phyloP scores from a whole-genome alignment of 2,888 invertebrate genomes.

The Ypsolopha sequella region DNA sequence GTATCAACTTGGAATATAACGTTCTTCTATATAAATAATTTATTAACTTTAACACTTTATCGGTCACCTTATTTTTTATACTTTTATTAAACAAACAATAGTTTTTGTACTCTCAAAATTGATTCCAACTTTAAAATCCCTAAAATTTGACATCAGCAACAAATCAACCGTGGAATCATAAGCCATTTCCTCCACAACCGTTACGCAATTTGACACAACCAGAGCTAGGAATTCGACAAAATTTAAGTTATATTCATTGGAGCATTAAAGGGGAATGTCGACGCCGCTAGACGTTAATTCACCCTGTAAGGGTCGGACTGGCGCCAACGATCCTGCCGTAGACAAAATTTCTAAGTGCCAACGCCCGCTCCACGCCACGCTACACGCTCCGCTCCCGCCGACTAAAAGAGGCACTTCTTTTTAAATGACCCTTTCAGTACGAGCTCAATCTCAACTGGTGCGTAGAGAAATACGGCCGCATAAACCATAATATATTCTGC shows the following conservation, averaged over 20 bases:
- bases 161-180: constrained; percentile 34
- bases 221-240: constrained; percentile 63
- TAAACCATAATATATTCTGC: constrained; percentile 38
- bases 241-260: constrained; percentile 53
- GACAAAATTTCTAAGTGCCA: constrained; percentile 58
- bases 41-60: neutral
- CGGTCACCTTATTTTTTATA: neutral
- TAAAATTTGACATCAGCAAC: neutral
- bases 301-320: constrained; percentile 65
- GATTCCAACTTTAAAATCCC: neutral
- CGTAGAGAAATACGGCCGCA: constrained; percentile 49
- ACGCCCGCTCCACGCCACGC: constrained; percentile 29
- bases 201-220: constrained; percentile 53
- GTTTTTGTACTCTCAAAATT: neutral
- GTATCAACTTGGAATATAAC: neutral
- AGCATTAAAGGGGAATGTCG: constrained; percentile 60
- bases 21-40: neutral
- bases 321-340: constrained; percentile 65
- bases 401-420: constrained; percentile 11
- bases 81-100: neutral
- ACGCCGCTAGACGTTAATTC: constrained; percentile 60
- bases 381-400: neutral
- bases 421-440: constrained; percentile 35
- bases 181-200: constrained; percentile 40
- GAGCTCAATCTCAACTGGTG: constrained; percentile 45